Base-by-base conservation (phyloP, 2,797 vertebrate species). In the Siniperca obscura region DNA sequence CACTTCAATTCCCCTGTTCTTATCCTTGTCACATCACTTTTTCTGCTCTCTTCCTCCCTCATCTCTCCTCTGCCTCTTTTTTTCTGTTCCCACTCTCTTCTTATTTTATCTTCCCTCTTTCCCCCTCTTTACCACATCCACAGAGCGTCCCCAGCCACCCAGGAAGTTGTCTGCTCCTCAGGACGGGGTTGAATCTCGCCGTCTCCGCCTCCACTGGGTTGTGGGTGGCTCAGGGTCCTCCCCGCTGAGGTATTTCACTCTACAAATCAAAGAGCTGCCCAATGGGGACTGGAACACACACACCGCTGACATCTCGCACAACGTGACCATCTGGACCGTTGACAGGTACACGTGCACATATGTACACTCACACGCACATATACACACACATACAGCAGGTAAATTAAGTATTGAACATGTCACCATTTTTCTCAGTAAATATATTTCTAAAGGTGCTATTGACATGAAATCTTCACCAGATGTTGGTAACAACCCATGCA, bases 91-190 rank as follows among this genome's bases (percentile, higher is more conserved):
- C 44, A 30, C 72, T 60, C 21, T 34, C 38, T 6, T 59, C 13
- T 25, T 55, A 71, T 70, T 62, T n/a, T 36, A 21, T 48, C 64
- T 68, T 22, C 53, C 50, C 42, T 64, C 17, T 48, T 72, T 70
- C 11, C 16, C 25, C 55, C 30, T 34, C 40, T 19, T 48, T 16
- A 8, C 61, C 44, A 2, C 53, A 7, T 77, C 53, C 59, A 46
- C 92, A 99, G 98, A 98, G 66, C 96, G 97, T 3, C 98, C 98
- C 0, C 96, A 97, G 1, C 96, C 98, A 1, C 97, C 98, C 30
- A 95, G 95, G 83, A 95, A 97, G 87, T 90, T 98, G 85, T 84
- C 87, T 27, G 89, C 96, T 3, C 97, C 97, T 0, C 97, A 98
- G 92, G 95, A 96, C 0, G 95, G 96, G 0, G 97, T 99, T 67